Percentiles rank a stretch among this genome's conserved stretches.
phyloP scores from a whole-genome alignment of 2,797 vertebrate species.

The Platalea minor region DNA sequence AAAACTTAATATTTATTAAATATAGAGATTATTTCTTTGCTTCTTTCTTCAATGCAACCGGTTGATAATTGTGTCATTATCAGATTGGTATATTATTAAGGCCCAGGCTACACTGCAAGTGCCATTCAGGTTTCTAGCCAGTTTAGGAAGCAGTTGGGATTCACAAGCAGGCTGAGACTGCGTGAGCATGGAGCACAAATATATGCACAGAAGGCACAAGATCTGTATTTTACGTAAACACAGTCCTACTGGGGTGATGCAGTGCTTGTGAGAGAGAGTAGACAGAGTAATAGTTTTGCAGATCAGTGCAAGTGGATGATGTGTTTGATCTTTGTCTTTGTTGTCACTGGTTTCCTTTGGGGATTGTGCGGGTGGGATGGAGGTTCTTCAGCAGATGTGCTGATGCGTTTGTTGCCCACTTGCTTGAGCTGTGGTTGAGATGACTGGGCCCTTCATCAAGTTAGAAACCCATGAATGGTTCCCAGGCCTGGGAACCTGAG shows the following conservation, averaged over 20 bases:
- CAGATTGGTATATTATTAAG: neutral
- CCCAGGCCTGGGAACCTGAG: neutral
- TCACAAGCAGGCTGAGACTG: neutral
- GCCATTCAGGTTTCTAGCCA: neutral
- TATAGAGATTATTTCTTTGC: neutral
- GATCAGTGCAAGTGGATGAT: too few relatives aligned
- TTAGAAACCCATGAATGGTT: neutral
- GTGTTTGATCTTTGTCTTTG: too few relatives aligned
- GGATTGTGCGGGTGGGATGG: neutral
- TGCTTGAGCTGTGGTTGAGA: neutral
- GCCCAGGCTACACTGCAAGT: neutral
- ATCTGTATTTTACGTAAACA: neutral
- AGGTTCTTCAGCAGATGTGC: neutral
- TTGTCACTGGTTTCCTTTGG: too few relatives aligned
- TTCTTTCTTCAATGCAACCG: too few relatives aligned
- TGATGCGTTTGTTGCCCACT: neutral
- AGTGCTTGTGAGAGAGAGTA: too few relatives aligned
- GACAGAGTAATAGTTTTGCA: too few relatives aligned
- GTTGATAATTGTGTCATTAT: neutral
- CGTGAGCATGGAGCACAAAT: neutral
- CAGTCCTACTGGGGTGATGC: too few relatives aligned
- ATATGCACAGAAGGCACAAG: neutral
- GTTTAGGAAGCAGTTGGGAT: neutral
- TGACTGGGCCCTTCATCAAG: neutral
- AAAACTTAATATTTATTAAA: neutral